phyloP scores from a whole-genome alignment of 2,888 invertebrate species.

The Dicranocentrus wangi region DNA sequence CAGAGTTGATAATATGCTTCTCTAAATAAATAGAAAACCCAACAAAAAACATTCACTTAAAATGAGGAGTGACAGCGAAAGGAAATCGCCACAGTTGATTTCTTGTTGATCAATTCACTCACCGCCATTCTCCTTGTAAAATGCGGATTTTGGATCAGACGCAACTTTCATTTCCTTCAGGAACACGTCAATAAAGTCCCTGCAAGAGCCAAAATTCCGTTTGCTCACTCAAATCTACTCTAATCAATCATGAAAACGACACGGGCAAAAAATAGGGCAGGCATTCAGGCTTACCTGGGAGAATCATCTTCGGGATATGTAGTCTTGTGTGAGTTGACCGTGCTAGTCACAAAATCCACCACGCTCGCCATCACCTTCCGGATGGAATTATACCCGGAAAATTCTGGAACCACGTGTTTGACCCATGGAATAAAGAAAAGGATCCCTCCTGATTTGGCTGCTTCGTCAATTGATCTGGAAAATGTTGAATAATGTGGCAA shows the following conservation, averaged over 20 bases:
- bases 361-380: slow-evolving; percentile 29
- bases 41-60: not conserved
- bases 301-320: slow-evolving; percentile 40
- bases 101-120: not conserved
- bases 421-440: slow-evolving; percentile 24
- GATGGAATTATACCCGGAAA: slow-evolving; percentile 44
- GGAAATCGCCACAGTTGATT: not conserved
- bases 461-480: slow-evolving; percentile 22
- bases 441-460: slow-evolving; percentile 29
- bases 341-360: not conserved
- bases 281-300: slow-evolving; percentile 21
- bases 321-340: slow-evolving; percentile 43
- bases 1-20: not conserved
- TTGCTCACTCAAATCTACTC: too few species aligned
- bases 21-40: too few species aligned
- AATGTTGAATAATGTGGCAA: not conserved
- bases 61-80: too few species aligned
- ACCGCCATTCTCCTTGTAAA: slow-evolving; percentile 22
- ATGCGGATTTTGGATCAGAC: slow-evolving; percentile 31
- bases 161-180: slow-evolving; percentile 44
- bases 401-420: slow-evolving; percentile 44
- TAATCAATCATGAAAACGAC: not conserved
- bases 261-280: too few species aligned
- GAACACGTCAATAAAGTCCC: slow-evolving; percentile 59
- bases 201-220: slow-evolving; percentile 16